Evolutionary conservation across 2,113 vertebrate genomes (phyloP).

Genomic region (Eonycteris spelaea): DNA sequence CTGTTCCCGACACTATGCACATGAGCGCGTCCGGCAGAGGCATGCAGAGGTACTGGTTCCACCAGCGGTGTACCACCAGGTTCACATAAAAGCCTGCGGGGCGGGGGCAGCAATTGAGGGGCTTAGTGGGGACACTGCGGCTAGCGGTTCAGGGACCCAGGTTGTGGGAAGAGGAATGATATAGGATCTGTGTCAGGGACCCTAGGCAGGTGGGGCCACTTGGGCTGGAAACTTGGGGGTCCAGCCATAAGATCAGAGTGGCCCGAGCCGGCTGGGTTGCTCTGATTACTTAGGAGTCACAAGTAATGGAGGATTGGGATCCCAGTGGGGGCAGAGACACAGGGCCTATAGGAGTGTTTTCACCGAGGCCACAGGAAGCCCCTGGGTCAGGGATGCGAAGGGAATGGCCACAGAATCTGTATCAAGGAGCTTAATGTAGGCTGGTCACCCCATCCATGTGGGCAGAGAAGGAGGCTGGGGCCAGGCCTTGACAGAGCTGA

Average conservation of each 20-base stretch:
- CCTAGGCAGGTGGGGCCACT: neutral
- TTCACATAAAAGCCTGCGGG: conserved; percentile 93
- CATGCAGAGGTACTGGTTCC: conserved; percentile 93
- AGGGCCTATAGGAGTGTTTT: neutral
- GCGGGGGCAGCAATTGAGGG: neutral
- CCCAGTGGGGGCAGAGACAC: neutral
- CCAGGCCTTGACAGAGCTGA: too few relatives aligned
- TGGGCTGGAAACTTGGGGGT: neutral
- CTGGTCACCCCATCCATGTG: neutral
- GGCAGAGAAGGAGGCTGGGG: neutral
- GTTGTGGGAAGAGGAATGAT: neutral
- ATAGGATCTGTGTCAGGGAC: neutral
- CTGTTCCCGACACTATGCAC: conserved; percentile 86
- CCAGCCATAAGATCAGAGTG: neutral
- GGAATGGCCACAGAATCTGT: neutral
- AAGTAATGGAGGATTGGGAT: neutral
- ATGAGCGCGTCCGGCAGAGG: conserved; percentile 92
- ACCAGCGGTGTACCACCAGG: conserved; percentile 95
- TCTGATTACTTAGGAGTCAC: neutral
- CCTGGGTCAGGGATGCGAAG: neutral
- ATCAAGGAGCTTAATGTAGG: neutral
- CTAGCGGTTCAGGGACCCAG: neutral
- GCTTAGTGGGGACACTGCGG: neutral
- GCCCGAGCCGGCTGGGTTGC: neutral
- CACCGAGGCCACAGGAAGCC: neutral